phyloP scores from a whole-genome alignment of 2,113 vertebrate species.

The Mobula birostris region DNA sequence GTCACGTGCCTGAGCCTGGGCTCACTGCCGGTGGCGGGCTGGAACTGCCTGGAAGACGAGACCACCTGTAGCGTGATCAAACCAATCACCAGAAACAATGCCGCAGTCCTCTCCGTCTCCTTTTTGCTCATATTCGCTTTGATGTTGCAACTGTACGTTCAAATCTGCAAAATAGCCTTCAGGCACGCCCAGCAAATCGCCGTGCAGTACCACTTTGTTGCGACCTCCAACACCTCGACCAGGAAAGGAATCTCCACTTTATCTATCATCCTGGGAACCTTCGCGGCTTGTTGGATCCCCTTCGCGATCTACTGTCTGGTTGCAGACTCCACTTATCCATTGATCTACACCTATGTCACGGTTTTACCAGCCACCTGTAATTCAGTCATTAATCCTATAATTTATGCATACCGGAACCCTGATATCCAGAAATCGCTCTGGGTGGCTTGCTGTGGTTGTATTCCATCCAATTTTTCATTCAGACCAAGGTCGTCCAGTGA shows the following conservation, averaged over 20 bases:
- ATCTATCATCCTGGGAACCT: constrained; percentile 77
- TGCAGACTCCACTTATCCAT: constrained; percentile 75
- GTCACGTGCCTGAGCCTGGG: constrained; percentile 63
- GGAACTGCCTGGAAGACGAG: constrained; percentile 77
- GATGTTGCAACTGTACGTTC: constrained; percentile 87
- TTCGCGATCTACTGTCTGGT: constrained; percentile 80
- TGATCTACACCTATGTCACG: constrained; percentile 75
- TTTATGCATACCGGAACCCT: constrained; percentile 83
- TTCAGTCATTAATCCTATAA: constrained; percentile 82
- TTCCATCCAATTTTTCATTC: constrained; percentile 67
- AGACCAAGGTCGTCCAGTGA: constrained; percentile 80
- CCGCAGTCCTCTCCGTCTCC: constrained; percentile 70
- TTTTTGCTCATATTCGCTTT: constrained; percentile 80
- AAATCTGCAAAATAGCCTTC: constrained; percentile 83
- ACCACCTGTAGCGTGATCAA: constrained; percentile 72
- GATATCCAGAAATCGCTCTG: constrained; percentile 86
- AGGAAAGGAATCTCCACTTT: constrained; percentile 86
- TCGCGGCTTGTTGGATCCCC: constrained; percentile 81
- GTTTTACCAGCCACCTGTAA: constrained; percentile 76
- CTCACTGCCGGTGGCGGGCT: constrained; percentile 72
- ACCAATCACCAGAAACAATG: constrained; percentile 79
- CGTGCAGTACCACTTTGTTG: constrained; percentile 80
- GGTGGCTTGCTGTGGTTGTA: constrained; percentile 79
- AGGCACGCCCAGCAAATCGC: constrained; percentile 89
- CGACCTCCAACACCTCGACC: constrained; percentile 65